Evolutionary conservation across 2,888 invertebrate species (phyloP).

Genomic region (Seira musarum): DNA sequence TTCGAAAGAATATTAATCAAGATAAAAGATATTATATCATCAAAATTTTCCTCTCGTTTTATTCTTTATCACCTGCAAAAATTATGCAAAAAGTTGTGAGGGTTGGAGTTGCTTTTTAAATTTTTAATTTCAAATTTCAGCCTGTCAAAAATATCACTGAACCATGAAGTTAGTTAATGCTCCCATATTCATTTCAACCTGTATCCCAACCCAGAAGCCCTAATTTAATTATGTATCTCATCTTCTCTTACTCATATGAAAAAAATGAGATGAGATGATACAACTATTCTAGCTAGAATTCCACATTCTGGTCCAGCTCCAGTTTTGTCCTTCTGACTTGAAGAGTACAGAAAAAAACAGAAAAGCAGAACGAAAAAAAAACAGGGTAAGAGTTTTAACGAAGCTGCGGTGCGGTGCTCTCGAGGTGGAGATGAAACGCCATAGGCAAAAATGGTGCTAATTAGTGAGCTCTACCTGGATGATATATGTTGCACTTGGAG

Average conservation of each 20-base stretch:
- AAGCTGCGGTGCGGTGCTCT: neutral
- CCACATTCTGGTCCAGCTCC: too few species aligned
- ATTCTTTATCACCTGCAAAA: constrained; percentile 20
- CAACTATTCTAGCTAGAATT: too few species aligned
- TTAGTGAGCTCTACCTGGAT: constrained; percentile 43
- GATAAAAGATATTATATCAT: too few species aligned
- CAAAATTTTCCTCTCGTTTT: too few species aligned
- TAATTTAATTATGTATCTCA: constrained; percentile 59
- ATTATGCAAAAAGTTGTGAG: too few species aligned
- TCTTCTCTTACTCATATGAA: constrained; percentile 20
- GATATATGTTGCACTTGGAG: constrained; percentile 7
- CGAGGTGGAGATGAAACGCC: constrained; percentile 33
- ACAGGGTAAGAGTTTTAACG: too few species aligned
- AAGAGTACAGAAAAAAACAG: too few species aligned
- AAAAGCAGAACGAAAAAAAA: too few species aligned
- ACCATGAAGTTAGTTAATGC: constrained; percentile 31
- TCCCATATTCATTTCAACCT: constrained; percentile 9
- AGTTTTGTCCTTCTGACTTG: too few species aligned
- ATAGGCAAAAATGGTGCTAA: constrained; percentile 55
- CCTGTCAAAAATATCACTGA: constrained; percentile 56
- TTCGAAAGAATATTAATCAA: neutral
- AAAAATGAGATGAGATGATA: neutral
- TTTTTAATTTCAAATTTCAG: constrained; percentile 20
- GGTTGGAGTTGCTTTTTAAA: too few species aligned
- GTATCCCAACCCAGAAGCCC: constrained; percentile 24